Conservation (phyloP, 2,113 vertebrate species). For the Hippotragus niger region DNA sequence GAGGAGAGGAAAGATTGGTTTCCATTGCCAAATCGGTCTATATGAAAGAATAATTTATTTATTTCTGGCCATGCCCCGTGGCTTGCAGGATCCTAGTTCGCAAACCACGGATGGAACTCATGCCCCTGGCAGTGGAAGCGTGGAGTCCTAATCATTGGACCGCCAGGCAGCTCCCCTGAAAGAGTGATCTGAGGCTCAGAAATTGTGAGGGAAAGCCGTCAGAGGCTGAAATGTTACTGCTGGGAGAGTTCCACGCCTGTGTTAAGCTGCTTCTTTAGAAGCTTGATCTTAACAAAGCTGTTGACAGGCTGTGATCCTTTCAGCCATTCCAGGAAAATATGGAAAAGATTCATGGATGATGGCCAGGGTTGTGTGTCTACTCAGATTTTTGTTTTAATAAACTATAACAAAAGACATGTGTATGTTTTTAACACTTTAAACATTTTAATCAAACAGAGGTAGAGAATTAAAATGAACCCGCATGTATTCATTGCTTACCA, state of each 20-base stretch:
- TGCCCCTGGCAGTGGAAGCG: not conserved
- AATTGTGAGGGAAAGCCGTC: not conserved
- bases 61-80: not conserved
- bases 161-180: not conserved
- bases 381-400: not conserved
- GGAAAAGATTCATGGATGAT: not conserved
- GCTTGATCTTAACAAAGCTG: not conserved
- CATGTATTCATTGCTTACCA: not conserved
- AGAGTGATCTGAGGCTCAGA: not conserved
- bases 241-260: not conserved
- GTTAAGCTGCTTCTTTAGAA: not conserved
- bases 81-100: not conserved
- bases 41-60: not conserved
- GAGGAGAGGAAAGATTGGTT: not conserved
- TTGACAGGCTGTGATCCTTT: not conserved
- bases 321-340: not conserved
- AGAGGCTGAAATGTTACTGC: not conserved
- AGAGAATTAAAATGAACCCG: not conserved
- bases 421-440: not conserved
- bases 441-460: not conserved
- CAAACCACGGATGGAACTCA: not conserved
- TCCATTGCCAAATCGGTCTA: accelerated
- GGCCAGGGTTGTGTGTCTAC: not conserved
- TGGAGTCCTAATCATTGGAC: not conserved
- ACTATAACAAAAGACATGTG: not conserved